Percentiles rank a stretch among this genome's conserved stretches.
Conservation (phyloP, 2,888 invertebrate species). For the Nysson spinosus region DNA sequence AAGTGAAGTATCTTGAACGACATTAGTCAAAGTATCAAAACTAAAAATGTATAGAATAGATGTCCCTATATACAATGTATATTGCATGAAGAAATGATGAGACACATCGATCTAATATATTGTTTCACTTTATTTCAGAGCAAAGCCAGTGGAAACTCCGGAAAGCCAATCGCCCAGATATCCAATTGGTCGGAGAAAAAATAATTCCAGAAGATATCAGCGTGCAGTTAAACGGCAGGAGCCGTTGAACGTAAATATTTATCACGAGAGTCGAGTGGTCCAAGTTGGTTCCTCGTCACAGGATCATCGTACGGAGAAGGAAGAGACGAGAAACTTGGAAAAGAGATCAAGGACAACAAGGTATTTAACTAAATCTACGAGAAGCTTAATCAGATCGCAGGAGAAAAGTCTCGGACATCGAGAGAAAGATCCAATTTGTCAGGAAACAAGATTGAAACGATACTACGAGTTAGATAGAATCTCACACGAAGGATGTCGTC, state of each 20-base stretch:
- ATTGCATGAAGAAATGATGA: too few species aligned
- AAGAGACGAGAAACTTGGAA: slow-evolving; percentile 10
- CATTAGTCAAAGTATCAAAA: background rate
- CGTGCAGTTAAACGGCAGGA: slow-evolving; percentile 46
- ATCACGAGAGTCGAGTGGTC: slow-evolving; percentile 53
- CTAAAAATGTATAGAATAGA: too few species aligned
- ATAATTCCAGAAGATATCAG: slow-evolving; percentile 46
- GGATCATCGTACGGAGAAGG: slow-evolving; percentile 29
- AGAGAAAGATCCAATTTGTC: slow-evolving; percentile 33
- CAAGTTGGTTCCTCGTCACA: slow-evolving; percentile 31
- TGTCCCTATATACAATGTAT: too few species aligned
- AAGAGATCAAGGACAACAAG: slow-evolving; percentile 12
- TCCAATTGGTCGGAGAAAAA: slow-evolving; percentile 48
- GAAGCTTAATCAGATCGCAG: slow-evolving; percentile 25
- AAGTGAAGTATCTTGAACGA: slow-evolving; percentile 15
- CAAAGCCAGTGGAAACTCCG: slow-evolving; percentile 36
- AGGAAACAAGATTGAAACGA: slow-evolving; percentile 11
- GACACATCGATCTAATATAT: too few species aligned
- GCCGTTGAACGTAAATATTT: slow-evolving; percentile 59
- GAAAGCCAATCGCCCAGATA: slow-evolving; percentile 41
- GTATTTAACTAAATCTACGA: slow-evolving; percentile 16
- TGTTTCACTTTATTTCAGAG: slow-evolving; percentile 29
- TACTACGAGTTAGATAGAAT: slow-evolving; percentile 7
- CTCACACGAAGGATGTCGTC: slow-evolving; percentile 53
- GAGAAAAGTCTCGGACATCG: slow-evolving; percentile 17